phyloP scores from a whole-genome alignment of 2,113 vertebrate species.

The Semicossyphus pulcher region DNA sequence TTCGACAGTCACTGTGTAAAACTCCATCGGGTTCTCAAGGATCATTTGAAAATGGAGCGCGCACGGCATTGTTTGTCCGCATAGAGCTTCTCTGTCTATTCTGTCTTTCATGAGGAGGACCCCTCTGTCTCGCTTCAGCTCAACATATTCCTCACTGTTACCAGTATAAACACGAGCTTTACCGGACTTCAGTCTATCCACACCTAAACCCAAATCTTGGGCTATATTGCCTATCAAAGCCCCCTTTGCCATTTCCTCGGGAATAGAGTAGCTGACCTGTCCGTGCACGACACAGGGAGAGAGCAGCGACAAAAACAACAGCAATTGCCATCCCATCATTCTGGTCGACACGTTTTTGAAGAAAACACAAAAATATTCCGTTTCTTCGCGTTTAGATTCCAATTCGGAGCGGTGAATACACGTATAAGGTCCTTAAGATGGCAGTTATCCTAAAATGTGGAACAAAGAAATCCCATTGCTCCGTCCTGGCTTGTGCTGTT shows the following conservation, averaged over 20 bases:
- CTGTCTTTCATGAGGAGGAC: constrained; percentile 60
- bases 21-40: constrained; percentile 76
- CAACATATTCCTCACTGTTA: constrained; percentile 74
- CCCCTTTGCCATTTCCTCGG: constrained; percentile 61
- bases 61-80: constrained; percentile 62
- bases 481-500: not conserved
- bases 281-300: constrained; percentile 13
- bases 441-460: not conserved
- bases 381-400: not conserved
- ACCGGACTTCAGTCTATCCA: constrained; percentile 66
- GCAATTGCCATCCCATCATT: constrained; percentile 52
- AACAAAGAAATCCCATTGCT: constrained; percentile 6
- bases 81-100: constrained; percentile 70
- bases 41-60: constrained; percentile 69
- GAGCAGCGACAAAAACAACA: constrained; percentile 37
- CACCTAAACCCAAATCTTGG: constrained; percentile 66
- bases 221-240: constrained; percentile 51
- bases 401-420: not conserved
- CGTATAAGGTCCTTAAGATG: not conserved
- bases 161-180: constrained; percentile 78
- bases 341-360: constrained; percentile 4
- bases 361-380: constrained; percentile 8
- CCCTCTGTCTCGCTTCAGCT: constrained; percentile 72
- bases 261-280: constrained; percentile 68
- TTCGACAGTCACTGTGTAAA: constrained; percentile 64